Base-by-base conservation (phyloP, 2,888 invertebrate genomes). In the Melinaea marsaeus region DNA sequence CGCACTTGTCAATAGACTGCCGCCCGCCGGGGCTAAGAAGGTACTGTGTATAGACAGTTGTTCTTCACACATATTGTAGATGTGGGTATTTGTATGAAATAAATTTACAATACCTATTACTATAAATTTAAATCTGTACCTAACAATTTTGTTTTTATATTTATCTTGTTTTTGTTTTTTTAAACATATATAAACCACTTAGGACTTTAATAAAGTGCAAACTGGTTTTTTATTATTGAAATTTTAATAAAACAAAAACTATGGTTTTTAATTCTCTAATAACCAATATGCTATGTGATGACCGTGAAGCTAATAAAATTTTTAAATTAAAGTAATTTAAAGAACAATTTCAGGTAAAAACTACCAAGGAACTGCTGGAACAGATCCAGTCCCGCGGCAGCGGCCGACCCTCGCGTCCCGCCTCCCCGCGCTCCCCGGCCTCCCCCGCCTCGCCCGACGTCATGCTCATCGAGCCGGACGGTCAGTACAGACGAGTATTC, bases 351-450 rank as follows among this genome's bases (percentile, higher is more conserved):
- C 79, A 90, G 90, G 89, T 90, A 66, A 90, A 89, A 67, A 90
- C 90, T 57, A 97, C 97, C 0, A 94, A 95, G 78, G 96, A 97
- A 82, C 86, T 97, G 62, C 88, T 97, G 65, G 95, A 95, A 61
- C 94, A 95, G 82, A 91, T 96, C 73, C 94, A 94, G 84, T 92
- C 92, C 47, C 92, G 93, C 70, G 90, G 92, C 80, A 79, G 79
- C 65, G 66, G 66, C 42, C 79, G 68, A 6, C 71, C 78, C 46
- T 71, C 65, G 71, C 77, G 60, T 71, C 78, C 60, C 58, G 68
- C 61, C 63, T 75, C 35, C 69, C 75, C 68, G 70, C 66, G 56
- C 62, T 75, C 77, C 71, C 77, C 77, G n/a, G 66, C 67, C 67
- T 78, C 79, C 37, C 80, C 83, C 46, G 75, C 75, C 75, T 82